A percentile compares a stretch with the other conserved stretches of the same genome.
Conservation (phyloP, 2,797 vertebrate species). For the Scomberomorus guttatus region DNA sequence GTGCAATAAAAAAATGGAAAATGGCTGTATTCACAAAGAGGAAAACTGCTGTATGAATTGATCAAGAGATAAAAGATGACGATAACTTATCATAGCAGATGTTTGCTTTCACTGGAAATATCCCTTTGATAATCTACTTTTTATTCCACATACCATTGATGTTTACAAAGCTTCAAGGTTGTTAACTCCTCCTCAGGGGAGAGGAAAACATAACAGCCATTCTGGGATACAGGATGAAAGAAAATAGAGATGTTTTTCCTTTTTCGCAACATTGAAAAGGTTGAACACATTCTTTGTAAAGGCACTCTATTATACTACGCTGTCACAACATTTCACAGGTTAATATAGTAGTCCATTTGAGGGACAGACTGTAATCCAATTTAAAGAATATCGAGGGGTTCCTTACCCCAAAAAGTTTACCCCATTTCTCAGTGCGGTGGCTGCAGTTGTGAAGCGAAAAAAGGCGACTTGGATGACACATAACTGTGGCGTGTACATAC, state of each 20-base stretch:
- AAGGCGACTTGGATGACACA: conserved; percentile 75
- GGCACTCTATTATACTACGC: conserved; percentile 44
- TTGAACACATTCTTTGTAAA: conserved; percentile 71
- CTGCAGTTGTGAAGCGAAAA: conserved; percentile 59
- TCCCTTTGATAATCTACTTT: conserved; percentile 78
- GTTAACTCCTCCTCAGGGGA: conserved; percentile 74
- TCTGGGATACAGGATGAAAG: conserved; percentile 71
- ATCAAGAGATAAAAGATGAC: conserved; percentile 74
- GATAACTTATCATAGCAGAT: conserved; percentile 75
- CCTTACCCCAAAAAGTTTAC: conserved; percentile 62
- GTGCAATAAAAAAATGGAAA: conserved; percentile 47
- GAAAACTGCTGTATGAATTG: conserved; percentile 63
- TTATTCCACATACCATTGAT: conserved; percentile 71
- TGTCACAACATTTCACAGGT: conserved; percentile 60
- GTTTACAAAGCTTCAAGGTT: conserved; percentile 81
- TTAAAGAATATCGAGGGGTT: conserved; percentile 55
- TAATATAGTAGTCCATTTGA: conserved; percentile 58
- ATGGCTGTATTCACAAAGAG: conserved; percentile 53
- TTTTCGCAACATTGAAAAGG: conserved; percentile 70
- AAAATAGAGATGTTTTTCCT: conserved; percentile 66
- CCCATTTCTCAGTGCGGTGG: conserved; percentile 66
- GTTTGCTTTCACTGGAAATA: conserved; percentile 78
- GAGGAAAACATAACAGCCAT: conserved; percentile 70
- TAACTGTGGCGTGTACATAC: conserved; percentile 77
- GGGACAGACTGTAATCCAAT: conserved; percentile 62